Conservation (phyloP, 2,888 invertebrate genomes). For the Rhingia rostrata region DNA sequence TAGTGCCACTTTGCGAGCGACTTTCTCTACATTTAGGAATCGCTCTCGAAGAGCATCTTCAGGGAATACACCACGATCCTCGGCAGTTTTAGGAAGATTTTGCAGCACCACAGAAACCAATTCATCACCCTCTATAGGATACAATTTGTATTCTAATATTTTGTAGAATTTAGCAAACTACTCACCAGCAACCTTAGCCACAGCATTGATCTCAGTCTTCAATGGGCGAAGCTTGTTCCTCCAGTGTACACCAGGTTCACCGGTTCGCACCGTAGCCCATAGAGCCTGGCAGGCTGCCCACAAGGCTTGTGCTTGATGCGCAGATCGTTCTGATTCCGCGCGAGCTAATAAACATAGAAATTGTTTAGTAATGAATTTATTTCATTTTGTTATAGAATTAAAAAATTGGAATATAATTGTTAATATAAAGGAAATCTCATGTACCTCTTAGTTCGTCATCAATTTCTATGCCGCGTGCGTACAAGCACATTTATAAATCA, state of each 20-base stretch:
- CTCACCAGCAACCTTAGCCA: constrained; percentile 89
- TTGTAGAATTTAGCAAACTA: background rate
- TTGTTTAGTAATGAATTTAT: background rate
- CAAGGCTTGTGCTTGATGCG: constrained; percentile 92
- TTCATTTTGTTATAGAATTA: background rate
- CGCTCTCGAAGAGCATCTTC: constrained; percentile 93
- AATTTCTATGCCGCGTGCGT: constrained; percentile 81
- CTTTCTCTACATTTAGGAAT: constrained; percentile 91
- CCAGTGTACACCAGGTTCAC: constrained; percentile 85
- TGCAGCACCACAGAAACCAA: constrained; percentile 90
- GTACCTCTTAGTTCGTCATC: constrained; percentile 82
- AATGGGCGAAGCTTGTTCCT: constrained; percentile 86
- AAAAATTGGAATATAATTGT: background rate
- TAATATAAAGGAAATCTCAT: constrained; percentile 34
- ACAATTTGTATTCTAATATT: constrained; percentile 4
- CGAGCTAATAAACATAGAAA: constrained; percentile 84
- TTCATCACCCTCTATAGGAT: constrained; percentile 88
- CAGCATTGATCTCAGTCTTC: constrained; percentile 88
- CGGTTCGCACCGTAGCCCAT: constrained; percentile 88
- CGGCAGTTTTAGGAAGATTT: constrained; percentile 90
- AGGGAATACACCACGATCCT: constrained; percentile 92
- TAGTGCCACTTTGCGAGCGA: constrained; percentile 92
- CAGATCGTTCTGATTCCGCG: constrained; percentile 88
- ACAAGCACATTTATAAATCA: constrained; percentile 5
- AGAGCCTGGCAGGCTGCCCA: constrained; percentile 97